Base-by-base conservation (phyloP, 2,797 vertebrate species). In the Bufotes viridis region DNA sequence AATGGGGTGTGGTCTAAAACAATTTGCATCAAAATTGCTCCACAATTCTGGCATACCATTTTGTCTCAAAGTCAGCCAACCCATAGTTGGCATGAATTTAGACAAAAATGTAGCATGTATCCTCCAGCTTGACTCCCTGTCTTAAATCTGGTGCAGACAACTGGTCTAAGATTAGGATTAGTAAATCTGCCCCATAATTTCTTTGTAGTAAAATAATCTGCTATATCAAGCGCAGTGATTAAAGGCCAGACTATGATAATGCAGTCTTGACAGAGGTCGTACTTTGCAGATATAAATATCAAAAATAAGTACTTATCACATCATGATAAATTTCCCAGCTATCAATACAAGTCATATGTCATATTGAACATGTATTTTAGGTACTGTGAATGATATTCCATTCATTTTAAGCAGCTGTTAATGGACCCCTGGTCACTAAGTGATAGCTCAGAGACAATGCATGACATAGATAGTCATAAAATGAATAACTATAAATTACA, bases 301-400 rank as follows among this genome's bases (percentile, higher is more conserved):
- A 78, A 6, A 34, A 60, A 80, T 20, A 11, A 34, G 15, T 80
- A 34, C 24, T 34, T 61, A 34, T 60, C 20, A 29, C 29, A 24
- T 76, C 4, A 17, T 76, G 34, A 61, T 24, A 74, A n/a, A 65
- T 85, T 20, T 57, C 29, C 15, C 42, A 18, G 60, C 51, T 49
- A 53, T 84, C 17, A 74, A 49, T 49, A 42, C 15, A 26, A 51
- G 69, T n/a, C 42, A 29, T 34, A 58, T 49, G 57, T 51, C 74
- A 76, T 24, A 85, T 29, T 9, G 13, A 61, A 75, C 55, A 76
- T 78, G 34, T 51, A 76, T 76, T 74, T 85, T 76, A 85, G 51
- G 58, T 76, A 61, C 53, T 53, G 58, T 20, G 51, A 75, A 24
- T 60, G 5, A 57, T 58, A 75, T 24, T n/a, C 24, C 65, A 84